These are phyloP conservation scores for Cariama cristata DNA, from an alignment of 2,113 vertebrate genomes.

Conservation along the genomic window DNA sequence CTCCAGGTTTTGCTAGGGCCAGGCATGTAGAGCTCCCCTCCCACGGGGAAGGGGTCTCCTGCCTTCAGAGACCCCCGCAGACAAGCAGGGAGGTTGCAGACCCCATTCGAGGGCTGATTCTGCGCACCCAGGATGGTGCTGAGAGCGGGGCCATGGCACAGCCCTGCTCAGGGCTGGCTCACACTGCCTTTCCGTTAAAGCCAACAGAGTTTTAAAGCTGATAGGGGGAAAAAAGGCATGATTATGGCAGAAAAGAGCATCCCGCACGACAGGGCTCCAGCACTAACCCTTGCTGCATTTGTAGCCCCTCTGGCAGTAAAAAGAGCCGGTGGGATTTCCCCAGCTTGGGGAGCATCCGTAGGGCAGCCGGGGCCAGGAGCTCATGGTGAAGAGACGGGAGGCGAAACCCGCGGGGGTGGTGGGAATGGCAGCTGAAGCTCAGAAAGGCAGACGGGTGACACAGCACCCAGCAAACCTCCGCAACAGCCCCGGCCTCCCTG, in stretches of 20 bases:
- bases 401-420: accelerated
- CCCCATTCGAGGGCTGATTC: neutral
- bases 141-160: neutral
- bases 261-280: neutral
- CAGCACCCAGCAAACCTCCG: neutral
- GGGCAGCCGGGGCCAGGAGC: neutral
- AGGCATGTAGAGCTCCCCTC: neutral
- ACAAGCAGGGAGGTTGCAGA: neutral
- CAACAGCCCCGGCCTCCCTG: neutral
- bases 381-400: neutral
- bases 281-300: neutral
- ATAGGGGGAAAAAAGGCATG: too few relatives aligned
- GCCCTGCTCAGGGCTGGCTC: neutral
- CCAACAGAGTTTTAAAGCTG: neutral
- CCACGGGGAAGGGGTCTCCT: neutral
- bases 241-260: neutral
- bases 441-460: neutral
- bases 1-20: neutral
- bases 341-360: accelerated
- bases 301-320: neutral
- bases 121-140: neutral
- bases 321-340: neutral
- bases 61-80: neutral
- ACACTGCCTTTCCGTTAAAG: neutral
- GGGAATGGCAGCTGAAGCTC: neutral